phyloP scores from a whole-genome alignment of 2,888 invertebrate species.

The Busseola fusca region DNA sequence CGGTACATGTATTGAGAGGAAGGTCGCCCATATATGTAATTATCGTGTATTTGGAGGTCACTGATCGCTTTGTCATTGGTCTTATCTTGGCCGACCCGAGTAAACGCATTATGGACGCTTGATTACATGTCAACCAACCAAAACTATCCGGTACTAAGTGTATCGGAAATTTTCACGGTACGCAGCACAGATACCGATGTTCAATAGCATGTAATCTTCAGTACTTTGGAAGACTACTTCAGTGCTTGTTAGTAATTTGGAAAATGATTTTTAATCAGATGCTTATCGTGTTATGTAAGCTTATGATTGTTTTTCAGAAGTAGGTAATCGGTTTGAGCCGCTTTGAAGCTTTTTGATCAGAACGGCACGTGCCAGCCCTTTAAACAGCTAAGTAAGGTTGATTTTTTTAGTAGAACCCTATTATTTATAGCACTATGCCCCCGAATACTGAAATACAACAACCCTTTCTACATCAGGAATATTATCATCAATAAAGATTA shows the following conservation, averaged over 20 bases:
- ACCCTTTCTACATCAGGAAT: conserved; percentile 14
- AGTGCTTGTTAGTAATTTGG: conserved; percentile 23
- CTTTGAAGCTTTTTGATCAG: conserved; percentile 15
- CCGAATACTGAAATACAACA: conserved; percentile 7
- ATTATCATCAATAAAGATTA: neutral
- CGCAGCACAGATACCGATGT: conserved; percentile 65
- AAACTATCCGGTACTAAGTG: conserved; percentile 75
- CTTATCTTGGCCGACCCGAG: conserved; percentile 73
- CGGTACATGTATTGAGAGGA: conserved; percentile 54
- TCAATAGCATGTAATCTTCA: conserved; percentile 50
- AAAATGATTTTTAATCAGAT: conserved; percentile 26
- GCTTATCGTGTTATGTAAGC: conserved; percentile 16
- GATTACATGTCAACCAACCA: conserved; percentile 73
- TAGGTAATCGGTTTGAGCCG: neutral
- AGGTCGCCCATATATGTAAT: conserved; percentile 60
- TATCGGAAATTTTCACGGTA: conserved; percentile 81
- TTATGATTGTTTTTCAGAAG: conserved; percentile 28
- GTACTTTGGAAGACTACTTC: conserved; percentile 26
- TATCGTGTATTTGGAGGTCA: conserved; percentile 72
- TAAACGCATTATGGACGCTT: conserved; percentile 72
- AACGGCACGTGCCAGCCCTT: neutral
- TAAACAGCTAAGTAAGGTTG: conserved; percentile 6
- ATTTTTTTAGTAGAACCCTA: conserved; percentile 1
- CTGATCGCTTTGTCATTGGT: conserved; percentile 69
- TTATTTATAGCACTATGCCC: conserved; percentile 29